phyloP scores from a whole-genome alignment of 2,888 invertebrate genomes.

The Chalcis sispes region DNA sequence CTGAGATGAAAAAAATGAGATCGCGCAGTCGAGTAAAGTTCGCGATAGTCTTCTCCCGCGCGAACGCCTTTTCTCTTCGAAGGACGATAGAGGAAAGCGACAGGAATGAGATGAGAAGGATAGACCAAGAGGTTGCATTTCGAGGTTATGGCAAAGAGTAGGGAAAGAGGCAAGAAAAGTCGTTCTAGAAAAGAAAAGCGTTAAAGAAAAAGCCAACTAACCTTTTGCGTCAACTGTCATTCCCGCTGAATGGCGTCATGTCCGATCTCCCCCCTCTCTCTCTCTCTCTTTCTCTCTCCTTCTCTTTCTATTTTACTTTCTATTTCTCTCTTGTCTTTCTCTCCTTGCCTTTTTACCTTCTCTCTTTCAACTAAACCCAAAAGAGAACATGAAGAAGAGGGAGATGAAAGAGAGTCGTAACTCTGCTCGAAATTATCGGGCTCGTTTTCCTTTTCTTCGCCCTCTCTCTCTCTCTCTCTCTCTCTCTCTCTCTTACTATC shows the following conservation, averaged over 20 bases:
- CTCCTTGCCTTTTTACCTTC: neutral
- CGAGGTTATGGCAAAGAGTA: conserved; percentile 25
- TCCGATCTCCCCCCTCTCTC: conserved; percentile 19
- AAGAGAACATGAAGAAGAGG: too few species aligned
- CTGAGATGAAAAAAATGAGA: conserved; percentile 7
- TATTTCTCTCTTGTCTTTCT: conserved; percentile 6
- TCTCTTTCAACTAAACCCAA: too few species aligned
- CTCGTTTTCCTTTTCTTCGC: too few species aligned
- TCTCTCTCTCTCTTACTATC: neutral
- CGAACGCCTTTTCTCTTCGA: too few species aligned
- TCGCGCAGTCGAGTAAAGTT: neutral
- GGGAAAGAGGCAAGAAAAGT: neutral
- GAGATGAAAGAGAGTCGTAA: too few species aligned
- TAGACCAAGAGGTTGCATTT: conserved; percentile 19
- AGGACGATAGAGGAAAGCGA: too few species aligned
- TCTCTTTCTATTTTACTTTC: conserved; percentile 5
- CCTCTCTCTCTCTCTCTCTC: neutral
- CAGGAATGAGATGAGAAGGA: too few species aligned
- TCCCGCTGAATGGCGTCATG: conserved; percentile 55
- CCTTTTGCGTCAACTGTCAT: conserved; percentile 56
- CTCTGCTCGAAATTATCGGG: neutral
- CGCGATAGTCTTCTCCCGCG: too few species aligned
- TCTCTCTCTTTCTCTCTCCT: conserved; percentile 7
- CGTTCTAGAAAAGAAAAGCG: conserved; percentile 9
- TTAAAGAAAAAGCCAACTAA: too few species aligned